phyloP scores from a whole-genome alignment of 2,797 vertebrate species.

The Hirundo rustica region DNA sequence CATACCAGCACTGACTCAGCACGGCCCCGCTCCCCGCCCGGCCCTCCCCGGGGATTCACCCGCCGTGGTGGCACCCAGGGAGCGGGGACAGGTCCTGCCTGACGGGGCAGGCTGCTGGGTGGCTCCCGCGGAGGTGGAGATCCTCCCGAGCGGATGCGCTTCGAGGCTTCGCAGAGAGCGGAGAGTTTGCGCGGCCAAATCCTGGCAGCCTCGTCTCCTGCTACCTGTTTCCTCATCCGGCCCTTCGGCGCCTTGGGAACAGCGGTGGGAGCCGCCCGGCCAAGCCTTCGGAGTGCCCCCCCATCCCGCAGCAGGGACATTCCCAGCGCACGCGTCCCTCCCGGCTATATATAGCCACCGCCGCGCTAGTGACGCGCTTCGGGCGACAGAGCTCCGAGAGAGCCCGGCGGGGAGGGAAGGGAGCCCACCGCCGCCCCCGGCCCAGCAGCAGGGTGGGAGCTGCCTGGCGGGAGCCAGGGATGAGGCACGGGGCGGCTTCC shows the following conservation, averaged over 20 bases:
- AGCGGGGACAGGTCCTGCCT: constrained; percentile 25
- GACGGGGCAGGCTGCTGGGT: background rate
- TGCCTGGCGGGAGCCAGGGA: background rate
- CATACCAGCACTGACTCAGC: constrained; percentile 59
- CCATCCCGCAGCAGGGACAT: background rate
- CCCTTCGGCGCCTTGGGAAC: background rate
- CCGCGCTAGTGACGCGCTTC: fast-evolving
- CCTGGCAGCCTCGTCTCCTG: fast-evolving
- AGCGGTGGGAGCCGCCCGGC: background rate
- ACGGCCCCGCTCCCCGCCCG: background rate
- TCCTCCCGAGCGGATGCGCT: background rate
- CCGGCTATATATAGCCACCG: background rate
- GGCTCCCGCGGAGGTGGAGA: background rate
- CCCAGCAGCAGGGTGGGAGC: background rate
- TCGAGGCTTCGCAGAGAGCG: background rate
- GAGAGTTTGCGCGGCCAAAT: background rate
- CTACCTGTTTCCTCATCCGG: background rate
- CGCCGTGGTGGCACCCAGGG: background rate
- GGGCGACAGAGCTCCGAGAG: background rate
- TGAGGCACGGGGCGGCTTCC: background rate
- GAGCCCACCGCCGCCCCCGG: background rate
- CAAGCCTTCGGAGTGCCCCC: background rate
- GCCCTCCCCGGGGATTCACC: constrained; percentile 11
- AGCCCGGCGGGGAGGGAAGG: fast-evolving
- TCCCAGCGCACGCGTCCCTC: background rate